Evolutionary conservation across 2,797 vertebrate genomes (phyloP).

Genomic region (Macropodus opercularis): DNA sequence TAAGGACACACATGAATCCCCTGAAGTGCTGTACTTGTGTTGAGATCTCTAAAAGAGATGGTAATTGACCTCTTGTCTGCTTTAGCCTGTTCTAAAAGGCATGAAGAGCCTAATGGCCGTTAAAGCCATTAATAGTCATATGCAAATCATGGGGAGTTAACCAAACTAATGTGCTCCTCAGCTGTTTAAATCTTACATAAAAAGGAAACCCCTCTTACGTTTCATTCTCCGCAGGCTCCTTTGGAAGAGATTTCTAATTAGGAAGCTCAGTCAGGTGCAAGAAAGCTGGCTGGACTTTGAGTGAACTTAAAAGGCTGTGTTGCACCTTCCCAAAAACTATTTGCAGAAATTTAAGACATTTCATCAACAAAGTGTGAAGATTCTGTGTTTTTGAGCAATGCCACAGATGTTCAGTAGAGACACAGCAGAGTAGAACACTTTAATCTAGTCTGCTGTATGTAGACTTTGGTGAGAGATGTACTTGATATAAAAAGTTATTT

Average conservation of each 20-base stretch:
- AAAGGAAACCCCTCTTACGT: slow-evolving; percentile 14
- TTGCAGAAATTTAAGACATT: slow-evolving; percentile 1
- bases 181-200: slow-evolving; percentile 29
- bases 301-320: neutral
- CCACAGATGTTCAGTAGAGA: slow-evolving; percentile 23
- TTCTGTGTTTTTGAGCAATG: slow-evolving; percentile 29
- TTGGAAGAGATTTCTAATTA: neutral
- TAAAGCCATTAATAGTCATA: slow-evolving; percentile 43
- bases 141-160: slow-evolving; percentile 31
- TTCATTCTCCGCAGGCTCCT: slow-evolving; percentile 16
- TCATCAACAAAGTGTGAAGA: neutral
- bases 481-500: too few relatives aligned
- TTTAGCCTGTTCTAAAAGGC: slow-evolving; percentile 33
- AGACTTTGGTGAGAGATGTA: too few relatives aligned
- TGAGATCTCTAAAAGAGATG: slow-evolving; percentile 17
- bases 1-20: neutral
- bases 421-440: slow-evolving; percentile 13
- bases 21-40: neutral
- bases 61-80: slow-evolving; percentile 12
- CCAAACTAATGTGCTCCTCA: slow-evolving; percentile 42
- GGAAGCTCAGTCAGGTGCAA: neutral
- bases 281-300: neutral
- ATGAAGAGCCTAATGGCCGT: slow-evolving; percentile 31
- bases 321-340: neutral
- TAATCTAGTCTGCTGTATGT: slow-evolving; percentile 9